phyloP scores from a whole-genome alignment of 2,888 invertebrate species.

The Tenthredo notha region DNA sequence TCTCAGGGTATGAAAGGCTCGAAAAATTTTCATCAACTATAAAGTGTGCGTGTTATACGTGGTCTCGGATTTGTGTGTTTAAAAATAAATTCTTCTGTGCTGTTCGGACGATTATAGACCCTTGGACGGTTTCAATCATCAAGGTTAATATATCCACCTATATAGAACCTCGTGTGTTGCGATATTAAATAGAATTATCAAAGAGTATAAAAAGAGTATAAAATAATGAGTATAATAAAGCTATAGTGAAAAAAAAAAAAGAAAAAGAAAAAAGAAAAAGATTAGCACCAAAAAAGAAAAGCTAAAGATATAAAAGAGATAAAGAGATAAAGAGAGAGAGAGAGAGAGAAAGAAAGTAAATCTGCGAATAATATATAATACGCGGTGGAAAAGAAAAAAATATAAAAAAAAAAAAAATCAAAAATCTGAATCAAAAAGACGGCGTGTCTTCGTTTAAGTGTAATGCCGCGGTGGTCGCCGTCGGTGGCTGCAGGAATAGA shows the following conservation, averaged over 20 bases:
- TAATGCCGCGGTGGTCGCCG: slow-evolving; percentile 70
- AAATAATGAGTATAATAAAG: too few relatives aligned
- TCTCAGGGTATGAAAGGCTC: not conserved
- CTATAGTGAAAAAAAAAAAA: too few relatives aligned
- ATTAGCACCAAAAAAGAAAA: too few relatives aligned
- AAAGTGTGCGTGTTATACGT: too few relatives aligned
- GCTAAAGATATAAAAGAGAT: too few relatives aligned
- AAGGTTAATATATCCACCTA: slow-evolving; percentile 22
- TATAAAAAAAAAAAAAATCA: slow-evolving; percentile 16
- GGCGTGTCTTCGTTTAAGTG: slow-evolving; percentile 6
- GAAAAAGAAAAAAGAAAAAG: too few relatives aligned
- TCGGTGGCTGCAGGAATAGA: slow-evolving; percentile 58
- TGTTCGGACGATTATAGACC: slow-evolving; percentile 32
- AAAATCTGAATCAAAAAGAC: slow-evolving; percentile 55
- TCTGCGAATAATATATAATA: too few relatives aligned
- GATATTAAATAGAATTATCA: not conserved
- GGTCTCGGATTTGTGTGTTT: slow-evolving; percentile 8
- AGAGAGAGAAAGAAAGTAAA: too few relatives aligned
- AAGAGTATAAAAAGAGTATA: not conserved
- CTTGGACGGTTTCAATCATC: slow-evolving; percentile 36
- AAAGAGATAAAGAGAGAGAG: too few relatives aligned
- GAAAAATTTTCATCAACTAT: not conserved
- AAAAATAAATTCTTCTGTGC: slow-evolving; percentile 28
- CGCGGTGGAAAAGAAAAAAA: not conserved
- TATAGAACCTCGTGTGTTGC: not conserved